phyloP scores from a whole-genome alignment of 2,888 invertebrate genomes.

The Drepanosiphum platanoidis region DNA sequence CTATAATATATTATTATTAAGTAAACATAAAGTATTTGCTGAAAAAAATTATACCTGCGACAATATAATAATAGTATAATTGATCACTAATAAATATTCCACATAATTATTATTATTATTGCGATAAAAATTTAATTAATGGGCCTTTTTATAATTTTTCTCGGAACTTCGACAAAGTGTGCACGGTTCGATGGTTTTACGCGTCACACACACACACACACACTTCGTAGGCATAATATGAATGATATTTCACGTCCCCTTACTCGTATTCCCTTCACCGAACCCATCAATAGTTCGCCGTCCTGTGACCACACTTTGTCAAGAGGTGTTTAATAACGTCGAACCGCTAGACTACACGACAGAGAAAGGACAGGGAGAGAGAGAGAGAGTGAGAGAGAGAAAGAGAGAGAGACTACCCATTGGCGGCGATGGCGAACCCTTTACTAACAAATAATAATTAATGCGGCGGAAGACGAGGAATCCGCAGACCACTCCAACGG shows the following conservation, averaged over 20 bases:
- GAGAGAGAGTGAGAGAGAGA: background rate
- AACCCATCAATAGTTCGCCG: background rate
- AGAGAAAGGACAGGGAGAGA: too few species aligned
- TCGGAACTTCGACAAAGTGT: background rate
- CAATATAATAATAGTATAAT: background rate
- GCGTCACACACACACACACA: background rate
- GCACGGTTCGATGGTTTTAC: background rate
- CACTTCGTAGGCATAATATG: background rate
- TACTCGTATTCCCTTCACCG: background rate
- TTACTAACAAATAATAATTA: conserved; percentile 48
- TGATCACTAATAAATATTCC: background rate
- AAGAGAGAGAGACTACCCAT: background rate
- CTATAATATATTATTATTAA: background rate
- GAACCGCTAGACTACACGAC: background rate
- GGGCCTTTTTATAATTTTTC: background rate
- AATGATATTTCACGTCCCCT: background rate
- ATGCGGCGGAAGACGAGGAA: conserved; percentile 31
- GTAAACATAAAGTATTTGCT: background rate
- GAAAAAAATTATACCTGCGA: background rate
- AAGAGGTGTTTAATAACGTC: conserved; percentile 52
- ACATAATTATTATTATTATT: background rate
- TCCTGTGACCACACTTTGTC: conserved; percentile 32
- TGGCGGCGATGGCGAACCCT: conserved; percentile 20
- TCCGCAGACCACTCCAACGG: conserved; percentile 45
- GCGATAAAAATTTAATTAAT: conserved; percentile 2